A percentile compares a stretch with the other conserved stretches of the same genome.
Evolutionary conservation across 2,888 invertebrate species (phyloP).

Genomic region (Tiliacea citrago): DNA sequence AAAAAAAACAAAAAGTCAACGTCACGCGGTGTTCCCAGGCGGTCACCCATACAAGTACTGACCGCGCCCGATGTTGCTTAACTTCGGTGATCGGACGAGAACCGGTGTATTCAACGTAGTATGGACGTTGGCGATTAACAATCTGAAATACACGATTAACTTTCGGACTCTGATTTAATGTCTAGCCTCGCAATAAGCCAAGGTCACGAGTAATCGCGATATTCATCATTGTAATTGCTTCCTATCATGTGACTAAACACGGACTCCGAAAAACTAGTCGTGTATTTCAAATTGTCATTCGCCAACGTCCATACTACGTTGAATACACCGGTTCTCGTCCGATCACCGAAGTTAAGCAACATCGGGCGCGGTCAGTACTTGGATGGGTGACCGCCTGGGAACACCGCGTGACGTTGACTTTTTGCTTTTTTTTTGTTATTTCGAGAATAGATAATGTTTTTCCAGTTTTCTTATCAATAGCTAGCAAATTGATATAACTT

Average conservation of each 20-base stretch:
- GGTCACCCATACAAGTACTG: constrained; percentile 89
- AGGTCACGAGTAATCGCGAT: too few relatives aligned
- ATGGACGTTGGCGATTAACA: constrained; percentile 71
- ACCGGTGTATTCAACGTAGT: constrained; percentile 88
- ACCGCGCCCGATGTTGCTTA: constrained; percentile 88
- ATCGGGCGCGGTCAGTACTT: constrained; percentile 89
- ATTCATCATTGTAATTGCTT: too few relatives aligned
- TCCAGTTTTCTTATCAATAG: too few relatives aligned
- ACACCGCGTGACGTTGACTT: constrained; percentile 84
- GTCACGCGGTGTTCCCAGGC: constrained; percentile 86
- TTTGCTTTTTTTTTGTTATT: constrained; percentile 65
- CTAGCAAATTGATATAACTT: too few relatives aligned
- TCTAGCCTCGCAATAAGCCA: too few relatives aligned
- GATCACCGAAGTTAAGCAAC: constrained; percentile 89
- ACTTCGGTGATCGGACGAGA: constrained; percentile 90
- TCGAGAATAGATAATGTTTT: too few relatives aligned
- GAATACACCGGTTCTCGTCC: constrained; percentile 89
- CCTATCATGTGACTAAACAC: too few relatives aligned
- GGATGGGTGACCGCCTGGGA: constrained; percentile 89
- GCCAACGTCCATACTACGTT: constrained; percentile 82
- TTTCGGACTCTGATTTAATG: too few relatives aligned
- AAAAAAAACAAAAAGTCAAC: constrained; percentile 76
- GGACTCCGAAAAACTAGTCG: too few relatives aligned
- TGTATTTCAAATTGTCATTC: background rate
- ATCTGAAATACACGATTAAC: too few relatives aligned